A percentile compares a stretch with the other conserved stretches of the same genome.
Evolutionary conservation across 2,797 vertebrate species (phyloP).

Genomic region (Poecilia velifera): DNA sequence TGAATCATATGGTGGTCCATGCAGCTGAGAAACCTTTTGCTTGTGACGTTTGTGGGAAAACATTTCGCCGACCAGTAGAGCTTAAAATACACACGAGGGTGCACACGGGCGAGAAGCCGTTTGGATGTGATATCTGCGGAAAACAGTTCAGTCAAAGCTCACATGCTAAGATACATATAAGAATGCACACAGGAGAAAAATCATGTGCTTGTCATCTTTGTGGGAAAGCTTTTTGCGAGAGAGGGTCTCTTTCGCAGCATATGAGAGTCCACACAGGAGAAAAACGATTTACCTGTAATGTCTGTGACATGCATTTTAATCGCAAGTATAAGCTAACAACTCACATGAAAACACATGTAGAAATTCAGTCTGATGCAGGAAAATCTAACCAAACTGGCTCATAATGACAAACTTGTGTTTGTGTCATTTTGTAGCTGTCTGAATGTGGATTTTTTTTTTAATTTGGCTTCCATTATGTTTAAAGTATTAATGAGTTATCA

Average conservation of each 20-base stretch:
- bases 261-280: constrained; percentile 7
- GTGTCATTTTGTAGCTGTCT: background rate
- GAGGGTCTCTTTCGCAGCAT: background rate
- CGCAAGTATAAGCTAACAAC: constrained; percentile 6
- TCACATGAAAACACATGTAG: constrained; percentile 5
- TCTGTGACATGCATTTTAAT: constrained; percentile 3
- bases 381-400: background rate
- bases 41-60: constrained; percentile 4
- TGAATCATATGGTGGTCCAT: background rate
- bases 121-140: background rate
- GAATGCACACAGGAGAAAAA: constrained; percentile 10
- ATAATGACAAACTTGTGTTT: background rate
- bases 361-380: background rate
- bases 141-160: constrained; percentile 4
- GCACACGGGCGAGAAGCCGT: constrained; percentile 4
- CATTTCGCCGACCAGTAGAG: constrained; percentile 3
- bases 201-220: background rate
- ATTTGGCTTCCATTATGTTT: background rate
- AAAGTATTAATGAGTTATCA: background rate
- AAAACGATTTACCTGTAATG: constrained; percentile 5
- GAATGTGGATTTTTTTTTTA: background rate
- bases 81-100: background rate
- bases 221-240: constrained; percentile 4
- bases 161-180: background rate
- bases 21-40: background rate